Base-by-base conservation (phyloP, 2,888 invertebrate genomes). In the Endotricha flammealis region DNA sequence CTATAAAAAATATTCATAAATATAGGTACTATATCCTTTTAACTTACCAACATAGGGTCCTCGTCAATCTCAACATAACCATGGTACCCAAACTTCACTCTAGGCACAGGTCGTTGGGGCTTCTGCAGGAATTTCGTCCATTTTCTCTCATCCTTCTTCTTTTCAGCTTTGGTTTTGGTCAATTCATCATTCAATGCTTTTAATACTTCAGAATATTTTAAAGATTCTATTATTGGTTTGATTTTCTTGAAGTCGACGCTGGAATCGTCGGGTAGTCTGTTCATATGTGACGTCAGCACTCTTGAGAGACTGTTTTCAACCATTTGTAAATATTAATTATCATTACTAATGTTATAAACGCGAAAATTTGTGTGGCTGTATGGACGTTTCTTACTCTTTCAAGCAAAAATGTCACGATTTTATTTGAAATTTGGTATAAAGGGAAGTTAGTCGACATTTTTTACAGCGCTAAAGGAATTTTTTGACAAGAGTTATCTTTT, bases 81-180 rank as follows among this genome's bases (percentile, higher is more conserved):
- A 8, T 49, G 53, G 29, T 71, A 71, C 1, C 77, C 79, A 11
- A 65, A 65, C 45, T 65, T 76, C 0, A 55, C 64, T 16, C 54
- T 67, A 0, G 93, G 93, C 45, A 90, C 88, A 0, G 93, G 91
- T 11, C 92, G 79, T 49, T 90, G 88, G 0, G 94, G 94, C 53
- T 91, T 92, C 67, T 92, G 91, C 42, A 95, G 64, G 58, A 94
- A 95, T 16, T 92, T 93, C 2, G 94, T 93, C 87, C 91, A 92
- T 50, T 90, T 90, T 50, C 88, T 89, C 47, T 88, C 88, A 29
- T 89, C 88, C 44, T 85, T 79, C 42, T 87, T 88, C 41, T 82
- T 76, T 45, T 88, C 87, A 10, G 75, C 79, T 47, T 74, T 82
- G 2, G 83, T 73, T 52, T 81, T 86, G 39, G 71, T 50, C 20